Base-by-base conservation (phyloP, 2,888 invertebrate species). In the Oscheius sp. region DNA sequence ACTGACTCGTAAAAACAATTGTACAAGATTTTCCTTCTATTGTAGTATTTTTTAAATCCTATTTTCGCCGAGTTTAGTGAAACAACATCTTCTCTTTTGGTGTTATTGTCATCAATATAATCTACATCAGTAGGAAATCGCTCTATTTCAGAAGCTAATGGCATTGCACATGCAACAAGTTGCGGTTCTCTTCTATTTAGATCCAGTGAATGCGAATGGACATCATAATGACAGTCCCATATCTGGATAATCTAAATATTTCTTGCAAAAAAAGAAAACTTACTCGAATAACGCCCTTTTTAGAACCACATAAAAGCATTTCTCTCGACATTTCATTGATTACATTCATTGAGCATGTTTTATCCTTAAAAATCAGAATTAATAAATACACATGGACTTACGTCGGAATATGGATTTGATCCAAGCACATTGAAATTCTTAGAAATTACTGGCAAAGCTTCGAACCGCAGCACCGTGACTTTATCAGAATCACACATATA, bases 251-350 rank as follows among this genome's bases (percentile, higher is more conserved):
- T 12, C 0, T 49, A 49, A 49, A 13, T 7, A 13, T 49, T 49
- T 49, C n/a, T n/a, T n/a, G n/a, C n/a, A n/a, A n/a, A 21, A 3
- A 49, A 18, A 3, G 13, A 3, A 16, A 1, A 13, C 59, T 45
- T 53, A 71, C 69, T 23, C 76, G 58, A 6, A 85, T 53, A 7
- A 84, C 53, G 9, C 85, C 85, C 53, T 77, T 75, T 2, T 75
- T 25, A 1, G 85, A 81, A 27, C 87, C 86, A 13, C 83, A 79
- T 45, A 87, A 61, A 1, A 87, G 53, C 80, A 87, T 77, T 72
- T 87, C 87, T 21, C 83, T 80, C 1, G 85, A 83, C 76, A 79
- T 76, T 25, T 79, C 85, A 63, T 87, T 87, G 43, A 84, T 83
- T 5, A 85, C 79, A 69, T 85, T 76, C 49, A 87, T 49, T 59